Percentiles rank a stretch among this genome's conserved stretches.
phyloP scores from a whole-genome alignment of 2,113 vertebrate genomes.

The Genyomyrus donnyi region DNA sequence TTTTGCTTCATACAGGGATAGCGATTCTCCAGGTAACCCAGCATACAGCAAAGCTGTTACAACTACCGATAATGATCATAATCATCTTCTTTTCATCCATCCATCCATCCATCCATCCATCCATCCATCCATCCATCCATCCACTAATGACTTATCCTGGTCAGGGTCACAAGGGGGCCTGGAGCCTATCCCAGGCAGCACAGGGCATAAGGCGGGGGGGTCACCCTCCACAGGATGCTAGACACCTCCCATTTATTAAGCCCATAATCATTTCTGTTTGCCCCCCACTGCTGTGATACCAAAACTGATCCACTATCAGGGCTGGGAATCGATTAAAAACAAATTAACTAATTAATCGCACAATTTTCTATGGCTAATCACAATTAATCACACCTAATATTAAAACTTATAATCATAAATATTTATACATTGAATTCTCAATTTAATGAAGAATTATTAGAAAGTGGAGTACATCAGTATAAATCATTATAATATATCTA shows the following conservation, averaged over 20 bases:
- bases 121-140: background rate
- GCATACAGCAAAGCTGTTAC: background rate
- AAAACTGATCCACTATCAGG: background rate
- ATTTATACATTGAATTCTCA: background rate
- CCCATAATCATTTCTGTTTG: background rate
- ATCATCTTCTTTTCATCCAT: background rate
- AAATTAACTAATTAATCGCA: background rate
- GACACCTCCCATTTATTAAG: background rate
- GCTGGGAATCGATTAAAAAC: background rate
- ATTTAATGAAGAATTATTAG: background rate
- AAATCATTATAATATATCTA: background rate
- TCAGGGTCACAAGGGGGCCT: background rate
- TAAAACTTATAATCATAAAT: background rate
- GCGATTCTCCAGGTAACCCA: background rate
- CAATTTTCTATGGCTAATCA: background rate
- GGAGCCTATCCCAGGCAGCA: background rate
- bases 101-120: background rate
- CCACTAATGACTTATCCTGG: background rate
- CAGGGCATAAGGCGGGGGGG: too few relatives aligned
- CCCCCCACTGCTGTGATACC: background rate
- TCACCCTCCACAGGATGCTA: background rate
- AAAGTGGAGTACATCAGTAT: background rate
- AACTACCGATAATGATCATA: background rate
- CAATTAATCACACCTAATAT: background rate
- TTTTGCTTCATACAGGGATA: background rate